These are phyloP conservation scores for Protomyctophum bolini DNA, from an alignment of 2,113 vertebrate genomes.

Conservation along the genomic window DNA sequence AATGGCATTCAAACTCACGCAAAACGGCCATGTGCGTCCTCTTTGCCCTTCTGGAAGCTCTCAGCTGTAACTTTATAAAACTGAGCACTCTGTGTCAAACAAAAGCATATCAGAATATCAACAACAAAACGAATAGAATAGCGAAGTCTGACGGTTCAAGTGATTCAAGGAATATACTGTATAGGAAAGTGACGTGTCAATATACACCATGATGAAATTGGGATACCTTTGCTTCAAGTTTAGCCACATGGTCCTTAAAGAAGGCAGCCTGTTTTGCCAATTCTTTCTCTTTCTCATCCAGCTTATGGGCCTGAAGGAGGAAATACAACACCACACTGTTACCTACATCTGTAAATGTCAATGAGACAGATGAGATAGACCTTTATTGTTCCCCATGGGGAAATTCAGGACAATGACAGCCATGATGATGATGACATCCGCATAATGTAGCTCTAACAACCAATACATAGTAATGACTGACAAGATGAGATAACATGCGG, in stretches of 20 bases:
- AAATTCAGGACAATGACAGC: not conserved
- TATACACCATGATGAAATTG: not conserved
- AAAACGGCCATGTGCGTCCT: constrained; percentile 86
- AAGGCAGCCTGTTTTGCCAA: constrained; percentile 58
- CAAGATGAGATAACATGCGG: not conserved
- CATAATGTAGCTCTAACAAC: too few relatives aligned
- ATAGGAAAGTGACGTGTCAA: too few relatives aligned
- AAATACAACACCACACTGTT: not conserved
- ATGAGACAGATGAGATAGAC: not conserved
- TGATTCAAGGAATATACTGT: too few relatives aligned
- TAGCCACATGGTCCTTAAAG: constrained; percentile 63
- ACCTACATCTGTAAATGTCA: not conserved
- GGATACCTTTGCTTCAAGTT: constrained; percentile 69
- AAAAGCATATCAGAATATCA: constrained; percentile 15
- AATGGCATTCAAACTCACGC: constrained; percentile 74
- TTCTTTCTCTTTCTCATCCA: constrained; percentile 63
- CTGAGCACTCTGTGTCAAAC: constrained; percentile 79
- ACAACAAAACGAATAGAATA: not conserved
- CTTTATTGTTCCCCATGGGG: too few relatives aligned
- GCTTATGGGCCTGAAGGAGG: constrained; percentile 67
- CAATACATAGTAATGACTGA: not conserved
- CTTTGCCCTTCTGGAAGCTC: constrained; percentile 87
- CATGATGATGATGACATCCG: not conserved
- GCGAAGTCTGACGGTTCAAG: too few relatives aligned
- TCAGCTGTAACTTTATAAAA: constrained; percentile 90